Conservation (phyloP, 2,888 invertebrate genomes). For the Vesta saturnalis region DNA sequence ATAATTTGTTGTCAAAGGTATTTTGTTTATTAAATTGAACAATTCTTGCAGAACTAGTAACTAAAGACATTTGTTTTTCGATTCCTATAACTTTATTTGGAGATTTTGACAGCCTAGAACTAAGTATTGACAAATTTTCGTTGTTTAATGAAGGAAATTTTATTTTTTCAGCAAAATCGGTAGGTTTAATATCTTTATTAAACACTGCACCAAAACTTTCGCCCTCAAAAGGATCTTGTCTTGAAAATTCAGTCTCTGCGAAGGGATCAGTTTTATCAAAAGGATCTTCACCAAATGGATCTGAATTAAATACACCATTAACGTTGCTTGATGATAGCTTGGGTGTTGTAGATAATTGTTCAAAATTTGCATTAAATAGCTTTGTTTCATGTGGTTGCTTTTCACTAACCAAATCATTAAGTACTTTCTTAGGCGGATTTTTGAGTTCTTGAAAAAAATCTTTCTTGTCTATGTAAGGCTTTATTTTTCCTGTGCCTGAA, state of each 20-base stretch:
- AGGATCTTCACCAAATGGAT: conserved; percentile 78
- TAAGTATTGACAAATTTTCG: conserved; percentile 20
- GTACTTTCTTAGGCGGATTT: conserved; percentile 92
- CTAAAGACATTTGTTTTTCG: conserved; percentile 50
- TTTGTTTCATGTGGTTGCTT: conserved; percentile 41
- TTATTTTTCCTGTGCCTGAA: conserved; percentile 83
- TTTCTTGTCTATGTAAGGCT: conserved; percentile 94
- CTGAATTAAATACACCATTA: conserved; percentile 63
- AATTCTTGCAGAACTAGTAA: conserved; percentile 35
- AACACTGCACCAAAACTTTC: conserved; percentile 57
- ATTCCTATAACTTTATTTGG: conserved; percentile 48
- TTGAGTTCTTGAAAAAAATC: conserved; percentile 96
- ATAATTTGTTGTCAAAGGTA: conserved; percentile 55
- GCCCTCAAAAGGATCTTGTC: conserved; percentile 72
- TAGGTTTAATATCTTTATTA: conserved; percentile 47
- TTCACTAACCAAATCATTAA: conserved; percentile 79
- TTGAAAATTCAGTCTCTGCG: conserved; percentile 66
- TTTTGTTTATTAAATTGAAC: conserved; percentile 56
- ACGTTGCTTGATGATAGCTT: conserved; percentile 32
- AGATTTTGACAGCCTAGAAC: conserved; percentile 45
- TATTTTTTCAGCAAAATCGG: conserved; percentile 52
- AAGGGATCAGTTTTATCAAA: conserved; percentile 78
- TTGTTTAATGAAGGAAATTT: conserved; percentile 42
- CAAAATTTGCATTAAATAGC: conserved; percentile 48
- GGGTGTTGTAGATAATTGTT: conserved; percentile 31